These are phyloP conservation scores for Clarias laeviceps DNA, from an alignment of 2,797 vertebrate genomes.

Conservation along the genomic window DNA sequence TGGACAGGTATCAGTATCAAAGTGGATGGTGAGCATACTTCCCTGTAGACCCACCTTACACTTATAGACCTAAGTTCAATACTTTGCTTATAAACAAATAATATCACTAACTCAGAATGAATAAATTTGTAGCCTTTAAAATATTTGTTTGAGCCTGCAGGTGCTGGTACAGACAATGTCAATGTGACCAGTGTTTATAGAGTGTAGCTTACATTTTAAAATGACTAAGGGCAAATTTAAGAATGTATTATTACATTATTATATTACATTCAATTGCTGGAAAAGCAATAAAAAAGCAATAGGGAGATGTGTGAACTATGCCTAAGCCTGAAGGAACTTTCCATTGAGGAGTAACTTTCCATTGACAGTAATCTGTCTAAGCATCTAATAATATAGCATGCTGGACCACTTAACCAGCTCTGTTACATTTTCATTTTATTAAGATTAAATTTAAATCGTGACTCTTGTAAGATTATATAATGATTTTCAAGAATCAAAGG, in stretches of 20 bases:
- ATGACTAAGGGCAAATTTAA: neutral
- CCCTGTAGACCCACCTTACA: neutral
- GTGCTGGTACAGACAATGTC: neutral
- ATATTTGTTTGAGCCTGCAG: neutral
- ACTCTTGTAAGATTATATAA: constrained; percentile 10
- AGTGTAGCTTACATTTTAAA: neutral
- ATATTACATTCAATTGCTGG: neutral
- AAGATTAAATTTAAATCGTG: neutral
- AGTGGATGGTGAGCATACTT: neutral
- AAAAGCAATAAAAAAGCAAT: neutral
- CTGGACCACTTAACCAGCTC: constrained; percentile 7
- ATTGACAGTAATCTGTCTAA: neutral
- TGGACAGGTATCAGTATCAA: neutral
- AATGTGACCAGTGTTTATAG: neutral
- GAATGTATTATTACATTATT: neutral
- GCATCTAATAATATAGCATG: neutral
- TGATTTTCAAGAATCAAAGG: neutral
- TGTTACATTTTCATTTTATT: constrained; percentile 2
- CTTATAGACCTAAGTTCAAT: neutral
- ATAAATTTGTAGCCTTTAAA: neutral
- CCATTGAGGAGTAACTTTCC: neutral
- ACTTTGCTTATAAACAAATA: neutral
- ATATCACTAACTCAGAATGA: neutral
- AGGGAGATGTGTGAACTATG: neutral
- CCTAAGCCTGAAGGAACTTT: neutral